Evolutionary conservation across 2,888 invertebrate species (phyloP).

Genomic region (Stenodema calcarata): DNA sequence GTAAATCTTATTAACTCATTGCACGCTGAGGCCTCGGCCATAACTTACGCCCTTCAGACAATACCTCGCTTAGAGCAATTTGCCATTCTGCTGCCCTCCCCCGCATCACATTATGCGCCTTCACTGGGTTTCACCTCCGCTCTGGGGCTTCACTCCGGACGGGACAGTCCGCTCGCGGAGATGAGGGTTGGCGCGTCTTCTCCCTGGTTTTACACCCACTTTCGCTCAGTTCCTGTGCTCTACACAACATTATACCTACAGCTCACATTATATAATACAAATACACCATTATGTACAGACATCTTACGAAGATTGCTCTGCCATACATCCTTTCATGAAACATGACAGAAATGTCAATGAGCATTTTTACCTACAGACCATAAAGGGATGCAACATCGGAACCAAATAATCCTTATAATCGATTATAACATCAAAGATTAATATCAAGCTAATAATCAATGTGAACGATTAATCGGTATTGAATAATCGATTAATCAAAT

Average conservation of each 20-base stretch:
- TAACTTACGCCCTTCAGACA: constrained; percentile 43
- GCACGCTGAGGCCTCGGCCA: constrained; percentile 25
- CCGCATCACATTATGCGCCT: constrained; percentile 38
- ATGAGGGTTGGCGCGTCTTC: not conserved
- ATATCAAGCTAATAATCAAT: too few species aligned
- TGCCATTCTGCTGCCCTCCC: constrained; percentile 40
- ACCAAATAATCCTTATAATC: too few species aligned
- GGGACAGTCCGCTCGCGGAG: not conserved
- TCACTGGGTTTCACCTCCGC: constrained; percentile 17
- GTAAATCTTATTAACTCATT: constrained; percentile 46
- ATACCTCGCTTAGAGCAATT: constrained; percentile 34
- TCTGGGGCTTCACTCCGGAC: not conserved
- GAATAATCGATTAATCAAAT: too few species aligned
- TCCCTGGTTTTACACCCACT: not conserved
- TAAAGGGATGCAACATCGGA: too few species aligned
- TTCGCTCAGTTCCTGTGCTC: not conserved
- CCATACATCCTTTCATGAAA: too few species aligned
- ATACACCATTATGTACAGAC: too few species aligned
- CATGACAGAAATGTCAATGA: too few species aligned
- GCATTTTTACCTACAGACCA: too few species aligned
- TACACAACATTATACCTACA: not conserved
- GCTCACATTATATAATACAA: too few species aligned
- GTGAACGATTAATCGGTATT: too few species aligned
- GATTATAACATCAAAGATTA: too few species aligned
- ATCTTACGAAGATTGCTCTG: too few species aligned